A percentile compares a stretch with the other conserved stretches of the same genome.
phyloP scores from a whole-genome alignment of 2,888 invertebrate genomes.

The Oasisia sp. region DNA sequence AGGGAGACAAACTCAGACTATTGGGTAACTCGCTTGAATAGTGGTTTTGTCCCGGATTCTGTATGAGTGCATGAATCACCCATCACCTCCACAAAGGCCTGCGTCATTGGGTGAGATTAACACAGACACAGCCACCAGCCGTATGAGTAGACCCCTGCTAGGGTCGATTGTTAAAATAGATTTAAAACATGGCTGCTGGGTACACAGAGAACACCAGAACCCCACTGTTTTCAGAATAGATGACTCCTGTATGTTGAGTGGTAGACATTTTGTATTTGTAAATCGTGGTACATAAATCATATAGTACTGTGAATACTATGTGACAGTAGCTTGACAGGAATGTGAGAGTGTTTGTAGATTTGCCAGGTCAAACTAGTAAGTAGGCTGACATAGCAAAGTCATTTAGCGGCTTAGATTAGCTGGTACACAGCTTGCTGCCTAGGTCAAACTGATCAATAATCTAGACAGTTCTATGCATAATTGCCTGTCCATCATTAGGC shows the following conservation, averaged over 20 bases:
- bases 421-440: background rate
- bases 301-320: background rate
- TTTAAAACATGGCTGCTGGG: too few relatives aligned
- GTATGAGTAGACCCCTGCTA: background rate
- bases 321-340: background rate
- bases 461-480: background rate
- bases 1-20: too few relatives aligned
- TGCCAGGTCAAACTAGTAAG: background rate
- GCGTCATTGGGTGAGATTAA: too few relatives aligned
- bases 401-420: background rate
- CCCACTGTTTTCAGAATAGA: too few relatives aligned
- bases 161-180: background rate
- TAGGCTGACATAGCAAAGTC: background rate
- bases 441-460: background rate
- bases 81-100: too few relatives aligned
- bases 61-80: too few relatives aligned
- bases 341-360: background rate
- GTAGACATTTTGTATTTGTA: too few relatives aligned
- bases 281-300: background rate
- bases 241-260: too few relatives aligned
- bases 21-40: too few relatives aligned
- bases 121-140: too few relatives aligned
- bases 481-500: background rate
- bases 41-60: too few relatives aligned
- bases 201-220: too few relatives aligned